Base-by-base conservation (phyloP, 2,113 vertebrate species). In the Varanus salvator region DNA sequence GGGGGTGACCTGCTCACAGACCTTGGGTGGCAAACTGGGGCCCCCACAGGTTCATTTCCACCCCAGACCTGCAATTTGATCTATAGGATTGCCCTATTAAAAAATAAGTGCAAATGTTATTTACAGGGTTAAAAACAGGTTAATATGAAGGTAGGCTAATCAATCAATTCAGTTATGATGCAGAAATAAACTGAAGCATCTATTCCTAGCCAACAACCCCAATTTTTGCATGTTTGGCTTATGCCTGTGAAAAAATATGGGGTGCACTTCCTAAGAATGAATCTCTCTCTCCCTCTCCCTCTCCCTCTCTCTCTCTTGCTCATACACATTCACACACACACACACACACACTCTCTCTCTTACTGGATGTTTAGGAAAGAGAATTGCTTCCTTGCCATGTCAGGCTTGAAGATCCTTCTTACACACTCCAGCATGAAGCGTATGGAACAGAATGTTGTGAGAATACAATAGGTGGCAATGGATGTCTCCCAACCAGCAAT, bases 401-500 rank as follows among this genome's bases (percentile, higher is more conserved):
- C 95, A 27, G 97, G 97, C 96, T 95, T 96, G 96, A 96, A 96
- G 96, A 96, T 95, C 96, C 96, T 95, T 95, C 96, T 95, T 96
- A 96, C 93, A 97, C 96, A 97, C 95, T 96, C 96, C 91, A 91
- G 92, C 95, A 96, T 11, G 91, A 97, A 97, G 97, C 98, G 97
- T 97, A 98, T 97, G 97, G 97, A 97, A 94, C 0, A 44, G 96
- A 97, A 97, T 97, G 97, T 96, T 97, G 96, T 97, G 94, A 95
- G 97, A 97, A 96, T 97, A 96, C 96, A 95, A 96, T 97, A 97
- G 95, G 97, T 95, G 89, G 85, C 95, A 94, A 96, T 96, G 94
- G 93, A 96, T 96, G 96, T 96, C 96, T 97, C 95, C 97, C 97
- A 98, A 97, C 95, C 95, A 97, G 96, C 97, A 97, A 97, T 98